Evolutionary conservation across 2,113 vertebrate species (phyloP).

Genomic region (Saccopteryx leptura): DNA sequence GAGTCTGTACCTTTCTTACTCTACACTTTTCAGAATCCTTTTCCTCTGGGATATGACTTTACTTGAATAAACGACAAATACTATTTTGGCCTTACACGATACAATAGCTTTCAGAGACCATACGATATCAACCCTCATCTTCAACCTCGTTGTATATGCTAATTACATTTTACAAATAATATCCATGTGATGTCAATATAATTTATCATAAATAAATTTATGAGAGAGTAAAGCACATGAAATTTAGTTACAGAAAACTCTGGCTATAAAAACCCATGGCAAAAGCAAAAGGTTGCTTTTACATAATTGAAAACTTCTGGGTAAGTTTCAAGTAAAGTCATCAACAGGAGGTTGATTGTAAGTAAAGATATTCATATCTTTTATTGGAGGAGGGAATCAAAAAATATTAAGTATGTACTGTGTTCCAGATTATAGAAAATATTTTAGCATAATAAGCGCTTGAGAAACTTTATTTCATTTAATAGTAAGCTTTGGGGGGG

Average conservation of each 20-base stretch:
- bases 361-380: neutral
- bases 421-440: neutral
- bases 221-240: constrained; percentile 7
- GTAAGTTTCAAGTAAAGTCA: neutral
- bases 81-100: neutral
- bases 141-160: neutral
- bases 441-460: neutral
- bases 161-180: constrained; percentile 40
- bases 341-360: neutral
- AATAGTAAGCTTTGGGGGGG: fast-evolving
- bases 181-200: constrained; percentile 6
- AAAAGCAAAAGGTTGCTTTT: neutral
- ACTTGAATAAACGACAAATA: neutral
- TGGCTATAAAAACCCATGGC: neutral
- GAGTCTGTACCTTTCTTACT: neutral
- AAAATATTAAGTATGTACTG: neutral
- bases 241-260: neutral
- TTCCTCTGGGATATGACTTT: neutral
- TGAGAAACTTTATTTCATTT: neutral
- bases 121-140: neutral
- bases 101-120: neutral
- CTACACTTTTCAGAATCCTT: neutral
- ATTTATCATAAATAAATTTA: neutral
- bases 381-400: neutral
- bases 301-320: neutral